Evolutionary conservation across 2,113 vertebrate genomes (phyloP).

Genomic region (Anhinga anhinga): DNA sequence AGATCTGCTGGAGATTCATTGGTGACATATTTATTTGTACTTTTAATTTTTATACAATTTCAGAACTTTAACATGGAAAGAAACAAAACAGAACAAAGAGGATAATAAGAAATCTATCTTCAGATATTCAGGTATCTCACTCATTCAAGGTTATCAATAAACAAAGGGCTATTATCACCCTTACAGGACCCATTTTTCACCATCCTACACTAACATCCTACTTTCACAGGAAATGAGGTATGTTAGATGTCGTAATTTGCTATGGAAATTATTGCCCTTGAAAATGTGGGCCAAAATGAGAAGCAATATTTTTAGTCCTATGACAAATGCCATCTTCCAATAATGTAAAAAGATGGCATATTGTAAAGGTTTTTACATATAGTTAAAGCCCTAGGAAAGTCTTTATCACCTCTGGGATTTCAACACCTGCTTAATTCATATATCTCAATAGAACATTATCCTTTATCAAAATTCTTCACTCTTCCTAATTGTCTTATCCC

Average conservation of each 20-base stretch:
- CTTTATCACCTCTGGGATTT: not conserved
- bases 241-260: not conserved
- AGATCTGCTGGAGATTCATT: not conserved
- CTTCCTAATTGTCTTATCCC: not conserved
- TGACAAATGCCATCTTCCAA: not conserved
- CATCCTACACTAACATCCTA: not conserved
- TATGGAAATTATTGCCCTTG: not conserved
- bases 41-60: not conserved
- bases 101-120: not conserved
- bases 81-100: not conserved
- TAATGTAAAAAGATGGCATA: not conserved
- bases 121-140: not conserved
- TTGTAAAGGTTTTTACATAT: not conserved
- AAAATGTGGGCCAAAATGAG: not conserved
- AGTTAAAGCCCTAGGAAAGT: not conserved
- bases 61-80: not conserved
- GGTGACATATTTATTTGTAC: not conserved
- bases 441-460: not conserved
- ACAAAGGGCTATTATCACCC: not conserved
- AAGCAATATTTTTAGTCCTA: not conserved
- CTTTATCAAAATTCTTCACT: not conserved
- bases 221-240: not conserved
- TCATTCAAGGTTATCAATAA: not conserved
- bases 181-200: not conserved
- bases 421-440: not conserved